Conservation (phyloP, 2,888 invertebrate genomes). For the Ophioninae sp. region DNA sequence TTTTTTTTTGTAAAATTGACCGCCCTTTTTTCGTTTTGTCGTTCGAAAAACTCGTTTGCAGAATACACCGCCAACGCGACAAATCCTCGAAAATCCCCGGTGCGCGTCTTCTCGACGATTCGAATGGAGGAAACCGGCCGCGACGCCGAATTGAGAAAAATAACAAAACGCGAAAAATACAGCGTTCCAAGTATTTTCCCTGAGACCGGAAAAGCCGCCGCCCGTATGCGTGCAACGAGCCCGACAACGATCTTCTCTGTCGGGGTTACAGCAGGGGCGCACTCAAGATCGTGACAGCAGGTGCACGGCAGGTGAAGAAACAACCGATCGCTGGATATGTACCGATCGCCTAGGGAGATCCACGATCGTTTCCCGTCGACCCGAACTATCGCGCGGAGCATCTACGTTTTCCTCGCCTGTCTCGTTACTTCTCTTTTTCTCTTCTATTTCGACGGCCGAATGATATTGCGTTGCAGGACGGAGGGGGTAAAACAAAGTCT, state of each 20-base stretch:
- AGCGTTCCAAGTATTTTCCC: background rate
- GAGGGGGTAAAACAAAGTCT: background rate
- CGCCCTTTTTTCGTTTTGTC: slow-evolving; percentile 4
- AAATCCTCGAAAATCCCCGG: background rate
- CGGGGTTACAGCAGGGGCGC: background rate
- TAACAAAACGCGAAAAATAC: background rate
- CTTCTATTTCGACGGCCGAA: background rate
- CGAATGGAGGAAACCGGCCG: background rate
- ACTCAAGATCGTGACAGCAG: background rate
- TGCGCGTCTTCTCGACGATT: background rate
- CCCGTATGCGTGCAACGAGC: background rate
- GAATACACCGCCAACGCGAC: slow-evolving; percentile 39
- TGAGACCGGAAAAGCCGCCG: background rate
- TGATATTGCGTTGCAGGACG: background rate
- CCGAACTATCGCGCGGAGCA: background rate
- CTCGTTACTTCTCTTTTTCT: too few species aligned
- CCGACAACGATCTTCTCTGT: background rate
- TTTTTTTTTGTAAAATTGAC: background rate
- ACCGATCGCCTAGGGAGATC: background rate
- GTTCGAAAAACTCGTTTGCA: slow-evolving; percentile 49
- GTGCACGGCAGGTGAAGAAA: background rate
- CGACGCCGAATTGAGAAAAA: background rate
- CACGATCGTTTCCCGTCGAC: background rate
- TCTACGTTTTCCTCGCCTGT: background rate
- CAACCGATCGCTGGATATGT: background rate